Conservation (phyloP, 2,113 vertebrate species). For the Loxodonta africana region DNA sequence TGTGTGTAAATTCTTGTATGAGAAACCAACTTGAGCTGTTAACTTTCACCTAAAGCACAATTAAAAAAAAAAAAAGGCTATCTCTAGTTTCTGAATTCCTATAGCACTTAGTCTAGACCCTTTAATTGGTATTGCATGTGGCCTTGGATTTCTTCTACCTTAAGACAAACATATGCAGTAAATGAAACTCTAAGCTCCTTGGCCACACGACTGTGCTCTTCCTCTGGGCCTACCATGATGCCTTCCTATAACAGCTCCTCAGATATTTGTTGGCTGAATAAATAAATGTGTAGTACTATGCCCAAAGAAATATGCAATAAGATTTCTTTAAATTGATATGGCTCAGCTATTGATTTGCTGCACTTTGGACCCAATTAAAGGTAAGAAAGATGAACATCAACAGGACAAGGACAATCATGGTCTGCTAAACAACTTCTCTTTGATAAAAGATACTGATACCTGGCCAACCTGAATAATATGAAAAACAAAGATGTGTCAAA, state of each 20-base stretch:
- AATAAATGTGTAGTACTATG: conserved; percentile 42
- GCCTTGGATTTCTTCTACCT: background rate
- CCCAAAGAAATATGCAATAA: conserved; percentile 13
- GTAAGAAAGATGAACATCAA: conserved; percentile 62
- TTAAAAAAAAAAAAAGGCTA: too few relatives aligned
- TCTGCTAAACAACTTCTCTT: conserved; percentile 7
- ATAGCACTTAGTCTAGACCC: background rate
- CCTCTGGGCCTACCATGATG: background rate
- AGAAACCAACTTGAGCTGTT: too few relatives aligned
- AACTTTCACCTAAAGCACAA: too few relatives aligned
- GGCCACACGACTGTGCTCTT: background rate
- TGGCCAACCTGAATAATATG: background rate
- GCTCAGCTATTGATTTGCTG: conserved; percentile 37
- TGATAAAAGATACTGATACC: conserved; percentile 49
- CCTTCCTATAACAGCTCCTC: background rate
- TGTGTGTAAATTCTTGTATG: too few relatives aligned
- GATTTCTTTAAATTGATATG: conserved; percentile 35
- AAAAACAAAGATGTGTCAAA: conserved; percentile 6
- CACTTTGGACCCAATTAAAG: conserved; percentile 72
- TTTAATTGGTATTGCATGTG: background rate
- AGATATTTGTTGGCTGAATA: conserved; percentile 34
- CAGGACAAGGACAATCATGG: conserved; percentile 9
- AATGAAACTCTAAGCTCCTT: conserved; percentile 21
- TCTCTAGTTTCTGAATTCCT: background rate
- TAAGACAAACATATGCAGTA: background rate